Conservation (phyloP, 2,113 vertebrate species). For the Osmerus eperlanus region DNA sequence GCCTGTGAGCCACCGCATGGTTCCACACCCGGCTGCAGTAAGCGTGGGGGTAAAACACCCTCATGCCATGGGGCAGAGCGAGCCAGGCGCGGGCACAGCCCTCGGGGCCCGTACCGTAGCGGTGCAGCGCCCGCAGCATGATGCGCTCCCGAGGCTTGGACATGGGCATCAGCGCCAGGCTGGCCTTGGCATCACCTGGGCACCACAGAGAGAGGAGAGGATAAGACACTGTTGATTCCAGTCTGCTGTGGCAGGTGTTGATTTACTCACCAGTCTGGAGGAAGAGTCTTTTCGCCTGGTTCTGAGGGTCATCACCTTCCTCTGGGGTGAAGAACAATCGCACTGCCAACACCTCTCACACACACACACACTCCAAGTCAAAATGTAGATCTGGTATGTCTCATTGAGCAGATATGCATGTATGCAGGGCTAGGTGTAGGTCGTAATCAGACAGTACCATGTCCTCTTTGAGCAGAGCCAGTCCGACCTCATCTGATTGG, state of each 20-base stretch:
- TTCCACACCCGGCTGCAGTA: constrained; percentile 96
- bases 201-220: neutral
- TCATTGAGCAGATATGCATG: neutral
- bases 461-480: constrained; percentile 71
- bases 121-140: constrained; percentile 84
- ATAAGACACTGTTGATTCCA: neutral
- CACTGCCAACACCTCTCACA: constrained; percentile 77
- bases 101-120: constrained; percentile 80
- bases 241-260: neutral
- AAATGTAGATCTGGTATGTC: neutral
- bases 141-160: constrained; percentile 86
- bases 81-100: constrained; percentile 86
- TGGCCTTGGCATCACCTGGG: constrained; percentile 86
- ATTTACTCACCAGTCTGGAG: constrained; percentile 82
- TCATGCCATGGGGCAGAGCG: constrained; percentile 86
- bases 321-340: constrained; percentile 91
- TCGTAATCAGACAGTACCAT: constrained; percentile 42
- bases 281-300: constrained; percentile 87
- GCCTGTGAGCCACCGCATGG: constrained; percentile 78
- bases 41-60: constrained; percentile 89
- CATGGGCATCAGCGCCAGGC: constrained; percentile 81
- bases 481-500: constrained; percentile 75
- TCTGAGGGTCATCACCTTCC: constrained; percentile 82
- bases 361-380: constrained; percentile 11
- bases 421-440: neutral